These are phyloP conservation scores for Sitophilus oryzae DNA, from an alignment of 1,140 invertebrate genomes.

Conservation along the genomic window DNA sequence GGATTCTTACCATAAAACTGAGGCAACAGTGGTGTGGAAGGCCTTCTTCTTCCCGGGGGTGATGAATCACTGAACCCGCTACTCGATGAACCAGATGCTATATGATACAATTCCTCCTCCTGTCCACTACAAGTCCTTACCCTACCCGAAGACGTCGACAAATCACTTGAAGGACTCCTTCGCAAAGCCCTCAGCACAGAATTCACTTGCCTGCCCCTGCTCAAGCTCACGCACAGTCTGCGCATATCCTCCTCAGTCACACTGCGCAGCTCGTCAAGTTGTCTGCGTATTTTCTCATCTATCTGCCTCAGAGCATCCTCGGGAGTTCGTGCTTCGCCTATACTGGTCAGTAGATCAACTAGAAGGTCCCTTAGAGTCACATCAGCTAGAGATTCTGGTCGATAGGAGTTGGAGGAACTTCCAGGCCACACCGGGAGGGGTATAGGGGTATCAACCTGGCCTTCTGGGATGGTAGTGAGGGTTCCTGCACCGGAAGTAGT, in stretches of 20 bases:
- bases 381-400: background rate
- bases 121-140: slow-evolving; percentile 31
- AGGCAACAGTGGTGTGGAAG: slow-evolving; percentile 16
- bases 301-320: slow-evolving; percentile 46
- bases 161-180: slow-evolving; percentile 32
- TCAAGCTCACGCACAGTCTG: slow-evolving; percentile 39
- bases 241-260: slow-evolving; percentile 44
- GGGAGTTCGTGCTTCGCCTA: slow-evolving; percentile 38
- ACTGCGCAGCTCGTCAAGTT: slow-evolving; percentile 37
- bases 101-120: slow-evolving; percentile 39
- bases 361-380: slow-evolving; percentile 15
- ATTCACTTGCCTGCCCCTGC: slow-evolving; percentile 36
- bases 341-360: background rate
- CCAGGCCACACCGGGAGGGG: slow-evolving; percentile 42
- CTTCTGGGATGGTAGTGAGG: slow-evolving; percentile 42
- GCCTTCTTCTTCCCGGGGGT: slow-evolving; percentile 6
- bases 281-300: slow-evolving; percentile 43
- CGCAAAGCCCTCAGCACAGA: slow-evolving; percentile 40
- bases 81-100: slow-evolving; percentile 42
- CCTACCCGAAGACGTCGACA: slow-evolving; percentile 30
- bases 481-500: slow-evolving; percentile 35
- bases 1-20: slow-evolving; percentile 13
- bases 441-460: slow-evolving; percentile 37
- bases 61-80: slow-evolving; percentile 43
- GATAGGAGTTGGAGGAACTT: background rate